Evolutionary conservation across 1,140 invertebrate species (phyloP).

Genomic region (Macrobrachium nipponense): DNA sequence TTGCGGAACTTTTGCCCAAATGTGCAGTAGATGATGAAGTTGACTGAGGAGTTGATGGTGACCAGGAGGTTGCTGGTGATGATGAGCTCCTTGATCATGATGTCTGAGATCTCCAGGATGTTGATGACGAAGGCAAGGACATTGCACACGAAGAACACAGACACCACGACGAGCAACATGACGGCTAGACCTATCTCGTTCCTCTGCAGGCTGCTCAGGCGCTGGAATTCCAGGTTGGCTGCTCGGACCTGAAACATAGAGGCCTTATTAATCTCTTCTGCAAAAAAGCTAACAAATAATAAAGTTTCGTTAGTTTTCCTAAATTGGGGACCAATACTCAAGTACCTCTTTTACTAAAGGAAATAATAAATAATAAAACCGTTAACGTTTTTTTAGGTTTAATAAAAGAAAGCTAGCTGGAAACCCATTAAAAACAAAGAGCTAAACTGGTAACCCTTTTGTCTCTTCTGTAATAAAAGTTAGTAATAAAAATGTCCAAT

Average conservation of each 20-base stretch:
- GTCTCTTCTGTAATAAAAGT: no score
- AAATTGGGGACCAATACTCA: no score
- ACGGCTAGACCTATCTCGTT: slow-evolving; percentile 81
- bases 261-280: no score
- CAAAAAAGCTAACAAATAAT: no score
- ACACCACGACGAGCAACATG: slow-evolving; percentile 74
- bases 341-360: no score
- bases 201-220: slow-evolving; percentile 76
- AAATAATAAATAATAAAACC: no score
- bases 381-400: no score
- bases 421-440: no score
- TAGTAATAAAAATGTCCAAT: no score
- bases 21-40: slow-evolving; percentile 97
- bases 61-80: slow-evolving; percentile 84
- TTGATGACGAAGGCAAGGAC: slow-evolving; percentile 72
- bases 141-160: slow-evolving; percentile 73
- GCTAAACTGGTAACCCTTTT: no score
- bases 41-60: slow-evolving; percentile 95
- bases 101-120: slow-evolving; percentile 67
- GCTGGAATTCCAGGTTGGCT: slow-evolving; percentile 84
- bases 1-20: slow-evolving; percentile 96
- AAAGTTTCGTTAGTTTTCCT: no score
- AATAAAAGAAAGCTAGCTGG: no score
- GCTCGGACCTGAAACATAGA: slow-evolving; percentile 74
- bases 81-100: slow-evolving; percentile 64